These are phyloP conservation scores for Hycleus cichorii DNA, from an alignment of 1,140 invertebrate genomes.

Conservation along the genomic window DNA sequence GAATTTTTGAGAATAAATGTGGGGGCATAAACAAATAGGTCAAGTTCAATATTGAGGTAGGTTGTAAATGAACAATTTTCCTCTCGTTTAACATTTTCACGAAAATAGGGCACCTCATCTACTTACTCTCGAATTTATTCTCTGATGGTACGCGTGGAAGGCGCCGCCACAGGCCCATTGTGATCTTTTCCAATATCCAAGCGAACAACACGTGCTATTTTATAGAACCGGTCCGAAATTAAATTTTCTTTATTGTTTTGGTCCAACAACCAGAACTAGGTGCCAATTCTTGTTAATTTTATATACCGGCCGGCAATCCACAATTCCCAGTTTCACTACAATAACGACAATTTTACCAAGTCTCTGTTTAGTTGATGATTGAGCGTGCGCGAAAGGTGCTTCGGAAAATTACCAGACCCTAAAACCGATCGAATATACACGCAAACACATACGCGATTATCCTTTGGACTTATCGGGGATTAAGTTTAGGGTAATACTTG, in stretches of 20 bases:
- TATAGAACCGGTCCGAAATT: no score
- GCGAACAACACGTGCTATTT: no score
- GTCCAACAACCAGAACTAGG: no score
- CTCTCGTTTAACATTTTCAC: no score
- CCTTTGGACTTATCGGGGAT: no score
- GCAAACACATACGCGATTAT: no score
- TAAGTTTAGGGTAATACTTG: no score
- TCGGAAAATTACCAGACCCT: constrained; percentile 1
- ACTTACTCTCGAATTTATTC: constrained; percentile 22
- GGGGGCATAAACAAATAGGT: not conserved
- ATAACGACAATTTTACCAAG: not conserved
- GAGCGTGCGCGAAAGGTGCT: constrained; percentile 11
- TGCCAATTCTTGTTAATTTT: not conserved
- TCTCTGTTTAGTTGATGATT: not conserved
- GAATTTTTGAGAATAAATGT: no score
- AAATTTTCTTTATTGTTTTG: no score
- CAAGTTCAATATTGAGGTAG: constrained; percentile 13
- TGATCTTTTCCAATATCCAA: not conserved
- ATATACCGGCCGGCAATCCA: not conserved
- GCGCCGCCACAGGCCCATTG: constrained; percentile 25
- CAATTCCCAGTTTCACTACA: not conserved
- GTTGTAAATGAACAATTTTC: not conserved
- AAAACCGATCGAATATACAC: not conserved
- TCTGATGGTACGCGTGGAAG: constrained; percentile 23
- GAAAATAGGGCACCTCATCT: not conserved